Conservation (phyloP, 2,113 vertebrate species). For the Thryonomys swinderianus region DNA sequence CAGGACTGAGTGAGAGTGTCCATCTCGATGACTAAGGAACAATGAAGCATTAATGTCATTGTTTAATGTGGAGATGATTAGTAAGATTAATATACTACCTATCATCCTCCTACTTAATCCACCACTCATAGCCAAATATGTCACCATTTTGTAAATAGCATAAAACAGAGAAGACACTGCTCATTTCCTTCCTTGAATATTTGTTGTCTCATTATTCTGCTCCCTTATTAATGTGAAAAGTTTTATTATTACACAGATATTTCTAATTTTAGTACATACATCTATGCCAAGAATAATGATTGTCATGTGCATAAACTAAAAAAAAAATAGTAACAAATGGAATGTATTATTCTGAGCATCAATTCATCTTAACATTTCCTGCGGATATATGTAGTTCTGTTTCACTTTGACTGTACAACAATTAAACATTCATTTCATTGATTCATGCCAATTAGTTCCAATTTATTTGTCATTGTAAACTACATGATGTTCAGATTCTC, state of each 20-base stretch:
- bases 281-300: not conserved
- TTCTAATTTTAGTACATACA: not conserved
- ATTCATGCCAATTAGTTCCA: not conserved
- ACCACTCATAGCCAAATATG: not conserved
- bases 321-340: not conserved
- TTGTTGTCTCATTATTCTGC: not conserved
- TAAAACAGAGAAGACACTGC: not conserved
- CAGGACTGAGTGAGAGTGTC: not conserved
- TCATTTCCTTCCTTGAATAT: not conserved
- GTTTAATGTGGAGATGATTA: not conserved
- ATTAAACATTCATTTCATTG: not conserved
- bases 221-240: not conserved
- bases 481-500: not conserved
- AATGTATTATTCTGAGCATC: not conserved
- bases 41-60: not conserved
- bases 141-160: not conserved
- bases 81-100: not conserved
- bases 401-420: not conserved
- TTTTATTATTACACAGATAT: not conserved
- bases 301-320: not conserved
- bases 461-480: not conserved
- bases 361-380: not conserved
- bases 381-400: not conserved
- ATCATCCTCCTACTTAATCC: not conserved
- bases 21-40: not conserved